Percentiles rank a stretch among this genome's conserved stretches.
These are phyloP conservation scores for Pteria penguin DNA, from an alignment of 2,888 invertebrate genomes.

Conservation along the genomic window DNA sequence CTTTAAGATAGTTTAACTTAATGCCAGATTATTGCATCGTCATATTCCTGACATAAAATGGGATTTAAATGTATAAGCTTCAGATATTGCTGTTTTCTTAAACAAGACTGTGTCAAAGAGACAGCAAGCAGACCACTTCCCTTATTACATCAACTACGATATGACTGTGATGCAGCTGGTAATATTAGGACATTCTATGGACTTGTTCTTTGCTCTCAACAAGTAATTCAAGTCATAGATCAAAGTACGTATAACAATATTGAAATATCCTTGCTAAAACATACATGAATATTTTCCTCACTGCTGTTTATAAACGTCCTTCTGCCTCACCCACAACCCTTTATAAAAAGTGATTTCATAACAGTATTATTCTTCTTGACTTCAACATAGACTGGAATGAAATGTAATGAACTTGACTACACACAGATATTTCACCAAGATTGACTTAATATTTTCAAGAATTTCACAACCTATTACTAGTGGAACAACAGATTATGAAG, in stretches of 20 bases:
- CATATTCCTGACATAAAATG: constrained; percentile 7
- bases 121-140: constrained; percentile 2
- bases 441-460: constrained; percentile 27
- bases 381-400: constrained; percentile 19
- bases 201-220: background rate
- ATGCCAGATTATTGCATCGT: constrained; percentile 39
- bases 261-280: background rate
- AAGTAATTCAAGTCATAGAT: background rate
- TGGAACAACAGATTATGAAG: constrained; percentile 2
- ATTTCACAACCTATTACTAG: background rate
- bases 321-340: constrained; percentile 1
- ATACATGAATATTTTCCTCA: constrained; percentile 1
- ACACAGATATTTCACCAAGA: constrained; percentile 13
- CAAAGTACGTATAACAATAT: background rate
- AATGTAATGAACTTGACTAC: background rate
- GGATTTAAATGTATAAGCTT: background rate
- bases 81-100: constrained; percentile 16
- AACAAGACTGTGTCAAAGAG: constrained; percentile 11
- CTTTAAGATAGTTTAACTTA: constrained; percentile 40
- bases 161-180: background rate
- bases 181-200: constrained; percentile 8
- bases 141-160: constrained; percentile 2
- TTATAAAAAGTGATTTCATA: background rate
- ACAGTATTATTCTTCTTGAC: constrained; percentile 11
- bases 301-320: constrained; percentile 23